These are phyloP conservation scores for Piscicola geometra DNA, from an alignment of 2,888 invertebrate species.

Conservation along the genomic window DNA sequence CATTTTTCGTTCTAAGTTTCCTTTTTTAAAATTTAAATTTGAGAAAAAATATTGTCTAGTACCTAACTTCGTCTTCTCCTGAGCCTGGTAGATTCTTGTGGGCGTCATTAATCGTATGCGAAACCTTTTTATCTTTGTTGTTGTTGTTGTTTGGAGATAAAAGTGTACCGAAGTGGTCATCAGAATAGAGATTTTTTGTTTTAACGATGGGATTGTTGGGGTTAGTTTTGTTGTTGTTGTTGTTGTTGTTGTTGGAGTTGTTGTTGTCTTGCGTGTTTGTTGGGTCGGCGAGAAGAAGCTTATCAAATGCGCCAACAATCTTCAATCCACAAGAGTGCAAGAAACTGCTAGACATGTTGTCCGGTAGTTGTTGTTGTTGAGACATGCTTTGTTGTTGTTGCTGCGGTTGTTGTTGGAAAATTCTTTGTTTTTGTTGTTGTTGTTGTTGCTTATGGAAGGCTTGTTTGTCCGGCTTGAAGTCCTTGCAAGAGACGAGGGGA, in stretches of 20 bases:
- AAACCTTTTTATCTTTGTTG: no score
- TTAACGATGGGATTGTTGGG: neutral
- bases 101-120: no score
- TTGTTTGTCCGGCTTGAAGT: neutral
- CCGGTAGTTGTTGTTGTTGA: neutral
- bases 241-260: neutral
- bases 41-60: no score
- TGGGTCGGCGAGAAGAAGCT: conserved; percentile 2
- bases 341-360: neutral
- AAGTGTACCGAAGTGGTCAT: no score
- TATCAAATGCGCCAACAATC: conserved; percentile 23
- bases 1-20: no score
- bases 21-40: no score
- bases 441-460: neutral
- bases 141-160: conserved; percentile 19
- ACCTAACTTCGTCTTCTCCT: no score
- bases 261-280: neutral
- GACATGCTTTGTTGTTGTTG: neutral
- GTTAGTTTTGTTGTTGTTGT: neutral
- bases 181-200: neutral
- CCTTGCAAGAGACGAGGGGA: neutral
- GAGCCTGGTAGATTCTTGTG: no score
- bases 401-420: neutral
- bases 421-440: neutral
- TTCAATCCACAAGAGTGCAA: conserved; percentile 23